These are phyloP conservation scores for Paguma larvata DNA, from an alignment of 2,797 vertebrate genomes.

Conservation along the genomic window DNA sequence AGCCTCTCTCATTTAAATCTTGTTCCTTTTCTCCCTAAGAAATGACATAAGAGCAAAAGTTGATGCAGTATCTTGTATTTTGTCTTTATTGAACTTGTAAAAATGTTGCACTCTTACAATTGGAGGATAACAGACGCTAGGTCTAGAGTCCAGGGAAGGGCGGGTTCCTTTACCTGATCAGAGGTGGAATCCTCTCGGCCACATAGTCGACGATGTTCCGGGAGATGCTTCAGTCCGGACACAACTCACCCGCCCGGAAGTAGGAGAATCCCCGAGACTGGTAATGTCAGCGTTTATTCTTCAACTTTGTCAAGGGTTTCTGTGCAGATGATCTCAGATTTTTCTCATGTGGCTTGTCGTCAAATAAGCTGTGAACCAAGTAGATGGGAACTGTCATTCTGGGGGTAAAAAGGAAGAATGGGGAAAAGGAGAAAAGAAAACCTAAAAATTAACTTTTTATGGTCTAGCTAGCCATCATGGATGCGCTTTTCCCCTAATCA, in stretches of 20 bases:
- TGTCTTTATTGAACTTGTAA: not conserved
- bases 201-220: not conserved
- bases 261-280: no score
- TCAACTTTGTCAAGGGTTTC: not conserved
- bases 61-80: not conserved
- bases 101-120: not conserved
- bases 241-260: not conserved
- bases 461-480: accelerated
- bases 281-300: not conserved
- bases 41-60: not conserved
- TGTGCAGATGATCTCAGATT: not conserved
- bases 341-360: not conserved
- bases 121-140: not conserved
- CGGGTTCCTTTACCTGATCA: not conserved
- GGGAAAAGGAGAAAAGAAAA: not conserved
- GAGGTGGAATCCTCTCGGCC: not conserved
- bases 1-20: not conserved
- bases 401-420: not conserved
- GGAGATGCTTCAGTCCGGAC: not conserved
- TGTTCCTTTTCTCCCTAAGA: not conserved
- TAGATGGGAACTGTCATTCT: not conserved
- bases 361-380: not conserved
- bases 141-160: not conserved
- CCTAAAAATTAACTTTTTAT: not conserved
- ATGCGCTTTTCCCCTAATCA: accelerated